phyloP scores from a whole-genome alignment of 2,797 vertebrate genomes.

The Tamandua tetradactyla region DNA sequence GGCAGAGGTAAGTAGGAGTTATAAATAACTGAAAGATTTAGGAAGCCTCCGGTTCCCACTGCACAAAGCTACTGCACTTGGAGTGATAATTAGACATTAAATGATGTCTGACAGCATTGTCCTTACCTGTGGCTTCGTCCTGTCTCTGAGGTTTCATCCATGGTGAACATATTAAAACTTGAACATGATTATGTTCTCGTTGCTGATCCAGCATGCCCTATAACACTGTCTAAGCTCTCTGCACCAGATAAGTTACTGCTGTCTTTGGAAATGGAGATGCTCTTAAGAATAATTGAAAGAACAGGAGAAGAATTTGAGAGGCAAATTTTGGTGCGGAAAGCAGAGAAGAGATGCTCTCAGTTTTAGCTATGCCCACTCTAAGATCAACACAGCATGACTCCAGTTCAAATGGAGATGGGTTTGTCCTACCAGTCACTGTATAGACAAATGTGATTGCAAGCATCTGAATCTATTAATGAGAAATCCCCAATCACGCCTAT shows the following conservation, averaged over 20 bases:
- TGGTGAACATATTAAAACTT: neutral
- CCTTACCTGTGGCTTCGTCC: too few species aligned
- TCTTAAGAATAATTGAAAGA: neutral
- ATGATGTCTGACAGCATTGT: neutral
- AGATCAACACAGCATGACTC: slow-evolving; percentile 67
- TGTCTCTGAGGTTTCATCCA: neutral
- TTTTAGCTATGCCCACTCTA: neutral
- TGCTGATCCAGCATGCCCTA: neutral
- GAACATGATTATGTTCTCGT: neutral
- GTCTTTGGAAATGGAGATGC: neutral
- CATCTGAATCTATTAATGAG: neutral
- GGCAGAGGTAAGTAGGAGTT: neutral
- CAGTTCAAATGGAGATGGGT: slow-evolving; percentile 60
- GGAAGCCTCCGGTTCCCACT: too few species aligned
- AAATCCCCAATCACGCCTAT: neutral
- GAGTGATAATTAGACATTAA: neutral
- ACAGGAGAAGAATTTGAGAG: neutral
- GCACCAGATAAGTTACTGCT: neutral
- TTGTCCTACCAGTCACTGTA: slow-evolving; percentile 69
- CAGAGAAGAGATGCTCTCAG: neutral
- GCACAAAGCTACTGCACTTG: neutral
- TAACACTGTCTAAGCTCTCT: neutral
- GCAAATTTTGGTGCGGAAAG: neutral
- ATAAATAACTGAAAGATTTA: neutral
- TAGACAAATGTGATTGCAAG: slow-evolving; percentile 27